Evolutionary conservation across 2,888 invertebrate genomes (phyloP).

Genomic region (Tortrix viridana): DNA sequence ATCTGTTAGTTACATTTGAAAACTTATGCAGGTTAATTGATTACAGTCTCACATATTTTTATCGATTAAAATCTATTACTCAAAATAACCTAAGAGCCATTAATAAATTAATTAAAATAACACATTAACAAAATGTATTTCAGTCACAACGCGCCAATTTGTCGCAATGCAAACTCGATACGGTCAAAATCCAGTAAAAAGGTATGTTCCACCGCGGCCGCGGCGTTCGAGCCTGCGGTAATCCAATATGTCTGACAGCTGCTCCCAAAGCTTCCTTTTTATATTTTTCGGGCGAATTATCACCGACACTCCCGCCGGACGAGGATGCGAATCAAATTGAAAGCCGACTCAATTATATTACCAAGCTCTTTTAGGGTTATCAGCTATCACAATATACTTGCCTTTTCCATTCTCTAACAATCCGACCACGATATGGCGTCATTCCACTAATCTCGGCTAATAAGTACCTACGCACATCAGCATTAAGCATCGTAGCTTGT

Average conservation of each 20-base stretch:
- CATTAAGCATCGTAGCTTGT: too few relatives aligned
- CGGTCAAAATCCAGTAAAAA: conserved; percentile 31
- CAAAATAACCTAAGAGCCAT: too few relatives aligned
- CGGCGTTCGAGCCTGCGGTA: conserved; percentile 53
- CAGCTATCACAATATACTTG: conserved; percentile 20
- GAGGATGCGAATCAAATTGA: conserved; percentile 83
- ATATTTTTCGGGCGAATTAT: conserved; percentile 83
- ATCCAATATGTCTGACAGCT: conserved; percentile 80
- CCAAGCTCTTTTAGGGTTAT: conserved; percentile 67
- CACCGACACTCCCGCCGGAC: conserved; percentile 78
- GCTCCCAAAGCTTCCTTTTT: conserved; percentile 73
- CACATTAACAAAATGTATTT: neutral
- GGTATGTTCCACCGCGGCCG: conserved; percentile 39
- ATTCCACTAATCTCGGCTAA: too few relatives aligned
- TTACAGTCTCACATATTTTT: too few relatives aligned
- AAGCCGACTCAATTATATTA: conserved; percentile 83
- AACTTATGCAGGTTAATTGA: too few relatives aligned
- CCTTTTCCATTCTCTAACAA: neutral
- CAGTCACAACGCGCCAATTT: conserved; percentile 25
- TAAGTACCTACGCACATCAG: too few relatives aligned
- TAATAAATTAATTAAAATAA: too few relatives aligned
- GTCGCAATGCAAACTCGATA: conserved; percentile 35
- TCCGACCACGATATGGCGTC: neutral
- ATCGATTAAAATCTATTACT: too few relatives aligned
- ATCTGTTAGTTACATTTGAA: too few relatives aligned